phyloP scores from a whole-genome alignment of 2,888 invertebrate genomes.

The Deroplatys truncata region DNA sequence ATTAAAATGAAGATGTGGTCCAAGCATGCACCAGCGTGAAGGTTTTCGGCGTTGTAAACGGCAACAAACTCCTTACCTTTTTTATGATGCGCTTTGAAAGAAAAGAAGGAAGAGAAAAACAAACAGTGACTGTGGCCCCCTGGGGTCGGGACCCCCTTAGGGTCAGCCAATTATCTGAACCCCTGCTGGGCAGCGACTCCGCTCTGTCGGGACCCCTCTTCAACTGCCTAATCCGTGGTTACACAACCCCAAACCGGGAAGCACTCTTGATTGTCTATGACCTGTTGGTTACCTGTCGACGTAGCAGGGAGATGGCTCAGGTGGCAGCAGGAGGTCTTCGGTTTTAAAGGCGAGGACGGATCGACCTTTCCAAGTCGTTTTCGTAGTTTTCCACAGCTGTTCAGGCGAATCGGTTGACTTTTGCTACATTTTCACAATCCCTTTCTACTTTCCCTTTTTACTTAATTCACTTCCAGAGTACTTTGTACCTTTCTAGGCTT shows the following conservation, averaged over 20 bases:
- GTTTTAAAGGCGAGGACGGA: no score
- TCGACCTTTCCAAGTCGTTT: no score
- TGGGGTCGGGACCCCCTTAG: constrained; percentile 27
- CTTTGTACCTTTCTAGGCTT: no score
- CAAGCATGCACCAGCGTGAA: background rate
- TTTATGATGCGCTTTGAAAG: constrained; percentile 7
- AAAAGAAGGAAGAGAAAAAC: constrained; percentile 28
- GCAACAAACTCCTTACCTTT: constrained; percentile 10
- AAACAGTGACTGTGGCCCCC: constrained; percentile 29
- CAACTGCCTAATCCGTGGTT: background rate
- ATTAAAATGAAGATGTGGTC: background rate
- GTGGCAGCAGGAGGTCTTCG: no score
- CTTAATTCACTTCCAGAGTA: no score
- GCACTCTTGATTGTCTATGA: no score
- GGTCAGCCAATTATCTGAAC: constrained; percentile 32
- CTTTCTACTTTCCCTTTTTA: no score
- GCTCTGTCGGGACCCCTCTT: constrained; percentile 22
- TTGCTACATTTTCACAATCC: no score
- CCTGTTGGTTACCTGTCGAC: no score
- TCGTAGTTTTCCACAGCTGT: no score
- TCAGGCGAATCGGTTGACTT: no score
- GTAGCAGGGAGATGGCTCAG: no score
- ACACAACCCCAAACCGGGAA: background rate
- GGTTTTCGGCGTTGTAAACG: constrained; percentile 13
- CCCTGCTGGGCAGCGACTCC: constrained; percentile 32